Evolutionary conservation across 2,797 vertebrate species (phyloP), one percentile per base, ranked within the genome.

Genomic region (Phyllotis vaccarum): DNA sequence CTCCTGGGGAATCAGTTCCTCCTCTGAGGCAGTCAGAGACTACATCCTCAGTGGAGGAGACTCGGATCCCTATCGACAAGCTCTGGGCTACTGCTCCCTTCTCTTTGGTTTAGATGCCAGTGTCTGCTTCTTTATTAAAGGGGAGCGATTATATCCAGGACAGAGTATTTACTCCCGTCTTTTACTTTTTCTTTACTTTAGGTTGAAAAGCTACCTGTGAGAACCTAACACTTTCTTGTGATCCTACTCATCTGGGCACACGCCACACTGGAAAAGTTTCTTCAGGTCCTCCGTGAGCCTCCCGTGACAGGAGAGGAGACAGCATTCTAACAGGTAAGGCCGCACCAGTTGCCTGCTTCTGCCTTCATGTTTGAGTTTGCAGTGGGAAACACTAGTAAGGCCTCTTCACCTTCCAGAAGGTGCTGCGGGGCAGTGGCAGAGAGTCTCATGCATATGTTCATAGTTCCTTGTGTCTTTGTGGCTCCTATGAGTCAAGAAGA

Each of bases 131-230:
- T 29, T 24, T 21, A 62, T 19, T 60, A 21, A 78, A 60, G 6
- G n/a, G 34, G 34, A 37, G 24, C 14, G 24, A 66, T 37, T 16
- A 24, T 68, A 60, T 90, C 90, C 21, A 64, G 78, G 62, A 11
- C 62, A 40, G 3, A 11, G 11, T n/a, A n/a, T 62, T 49, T 78
- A 43, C 29, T 89, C 8, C 12, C 68, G 29, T 58, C 43, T 68
- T 46, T 31, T 24, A 12, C 22, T 76, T 94, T 60, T 78, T 68
- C 96, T 98, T 97, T 86, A 91, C 97, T 97, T 5, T 97, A 98
- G 98, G 97, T 95, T 95, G 97, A 97, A 92, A 56, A 74, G 13
- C 95, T 58, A 56, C 93, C 96, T 87, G 96, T 96, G 97, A 98
- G 98, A 94, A 91, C 93, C 96, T 3, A 19, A 95, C 0, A 81